phyloP scores from a whole-genome alignment of 2,113 vertebrate genomes.

The Carettochelys insculpta region DNA sequence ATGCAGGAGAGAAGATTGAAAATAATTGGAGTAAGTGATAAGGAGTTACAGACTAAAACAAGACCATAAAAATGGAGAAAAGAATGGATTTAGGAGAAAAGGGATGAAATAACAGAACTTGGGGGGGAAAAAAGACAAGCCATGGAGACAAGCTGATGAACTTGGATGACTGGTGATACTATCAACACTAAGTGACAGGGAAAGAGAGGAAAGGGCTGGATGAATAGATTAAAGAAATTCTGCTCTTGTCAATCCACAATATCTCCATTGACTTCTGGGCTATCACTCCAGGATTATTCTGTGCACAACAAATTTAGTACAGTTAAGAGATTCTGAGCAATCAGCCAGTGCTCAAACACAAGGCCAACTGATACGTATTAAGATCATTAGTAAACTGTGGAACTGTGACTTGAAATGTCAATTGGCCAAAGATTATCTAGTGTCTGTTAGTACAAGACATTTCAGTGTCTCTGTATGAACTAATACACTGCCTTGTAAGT shows the following conservation, averaged over 20 bases:
- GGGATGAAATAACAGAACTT: background rate
- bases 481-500: fast-evolving
- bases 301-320: fast-evolving
- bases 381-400: background rate
- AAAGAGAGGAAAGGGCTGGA: no score
- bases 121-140: background rate
- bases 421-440: background rate
- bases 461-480: background rate
- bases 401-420: background rate
- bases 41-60: background rate
- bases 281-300: background rate
- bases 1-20: background rate
- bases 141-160: background rate
- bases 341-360: background rate
- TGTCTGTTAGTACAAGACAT: background rate
- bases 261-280: background rate
- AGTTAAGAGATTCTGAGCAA: background rate
- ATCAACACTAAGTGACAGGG: background rate
- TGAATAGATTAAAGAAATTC: background rate
- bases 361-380: background rate
- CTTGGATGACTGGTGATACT: background rate
- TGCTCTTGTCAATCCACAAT: background rate
- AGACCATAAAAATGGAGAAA: background rate
- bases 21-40: background rate
- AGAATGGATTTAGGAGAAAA: background rate